Evolutionary conservation across 92 coral and sea anemone genomes (phyloP).

Genomic region (Epizoanthus scotinus): DNA sequence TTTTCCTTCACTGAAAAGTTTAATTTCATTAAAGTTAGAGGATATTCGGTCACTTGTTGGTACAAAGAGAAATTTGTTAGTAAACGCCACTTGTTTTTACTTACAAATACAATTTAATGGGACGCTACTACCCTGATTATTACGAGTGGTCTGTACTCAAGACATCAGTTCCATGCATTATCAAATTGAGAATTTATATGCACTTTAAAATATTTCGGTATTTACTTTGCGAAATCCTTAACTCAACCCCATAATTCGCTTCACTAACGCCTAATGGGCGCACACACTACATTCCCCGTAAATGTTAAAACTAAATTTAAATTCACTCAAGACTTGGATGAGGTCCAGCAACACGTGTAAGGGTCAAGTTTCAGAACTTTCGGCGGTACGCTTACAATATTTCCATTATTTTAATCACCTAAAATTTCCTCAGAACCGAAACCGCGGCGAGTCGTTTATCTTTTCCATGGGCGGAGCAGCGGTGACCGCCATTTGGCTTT

Average conservation of each 20-base stretch:
- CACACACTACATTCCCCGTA: neutral
- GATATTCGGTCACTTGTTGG: neutral
- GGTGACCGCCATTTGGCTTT: conserved; percentile 16
- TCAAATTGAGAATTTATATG: neutral
- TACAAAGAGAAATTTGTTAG: neutral
- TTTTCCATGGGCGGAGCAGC: conserved; percentile 29
- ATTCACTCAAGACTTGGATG: conserved; percentile 14
- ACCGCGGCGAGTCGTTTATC: conserved; percentile 40
- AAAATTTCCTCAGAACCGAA: conserved; percentile 22
- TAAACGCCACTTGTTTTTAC: neutral
- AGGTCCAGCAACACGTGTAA: neutral
- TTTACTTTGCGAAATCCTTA: neutral
- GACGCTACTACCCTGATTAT: neutral
- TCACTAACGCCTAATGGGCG: neutral
- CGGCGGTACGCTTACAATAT: neutral
- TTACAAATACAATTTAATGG: neutral
- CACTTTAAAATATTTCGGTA: neutral
- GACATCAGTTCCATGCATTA: no score
- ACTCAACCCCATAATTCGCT: neutral
- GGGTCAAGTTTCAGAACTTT: conserved; percentile 20
- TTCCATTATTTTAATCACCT: conserved; percentile 30
- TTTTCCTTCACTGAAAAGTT: no score
- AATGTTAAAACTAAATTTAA: neutral
- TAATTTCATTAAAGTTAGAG: neutral
- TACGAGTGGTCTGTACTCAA: neutral